phyloP scores from a whole-genome alignment of 2,113 vertebrate genomes.

The Tapirus terrestris region DNA sequence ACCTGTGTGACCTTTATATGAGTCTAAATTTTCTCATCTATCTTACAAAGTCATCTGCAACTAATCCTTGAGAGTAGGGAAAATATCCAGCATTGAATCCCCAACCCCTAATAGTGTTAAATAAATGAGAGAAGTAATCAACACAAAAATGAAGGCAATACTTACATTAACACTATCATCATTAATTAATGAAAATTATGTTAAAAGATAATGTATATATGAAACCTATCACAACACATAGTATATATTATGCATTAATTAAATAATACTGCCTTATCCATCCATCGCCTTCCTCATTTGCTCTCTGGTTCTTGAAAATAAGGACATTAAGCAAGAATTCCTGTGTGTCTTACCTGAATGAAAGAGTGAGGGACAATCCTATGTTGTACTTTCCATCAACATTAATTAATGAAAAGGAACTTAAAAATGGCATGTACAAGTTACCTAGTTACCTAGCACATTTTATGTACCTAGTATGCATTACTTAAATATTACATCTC shows the following conservation, averaged over 20 bases:
- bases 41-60: background rate
- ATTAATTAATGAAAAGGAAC: background rate
- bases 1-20: background rate
- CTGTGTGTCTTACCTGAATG: background rate
- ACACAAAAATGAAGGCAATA: background rate
- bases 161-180: background rate
- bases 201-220: background rate
- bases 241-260: background rate
- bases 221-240: background rate
- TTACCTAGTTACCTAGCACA: background rate
- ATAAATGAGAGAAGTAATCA: background rate
- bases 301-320: background rate
- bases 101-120: background rate
- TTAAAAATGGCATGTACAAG: background rate
- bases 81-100: background rate
- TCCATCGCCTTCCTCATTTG: background rate
- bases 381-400: background rate
- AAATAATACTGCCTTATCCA: background rate
- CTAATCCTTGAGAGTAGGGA: background rate
- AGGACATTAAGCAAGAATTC: background rate
- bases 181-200: background rate
- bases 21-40: background rate
- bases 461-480: background rate
- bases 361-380: background rate
- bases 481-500: conserved; percentile 1